Conservation (phyloP, 37 sponge, comb jelly and placozoan genomes). For the Agelas oroides region DNA sequence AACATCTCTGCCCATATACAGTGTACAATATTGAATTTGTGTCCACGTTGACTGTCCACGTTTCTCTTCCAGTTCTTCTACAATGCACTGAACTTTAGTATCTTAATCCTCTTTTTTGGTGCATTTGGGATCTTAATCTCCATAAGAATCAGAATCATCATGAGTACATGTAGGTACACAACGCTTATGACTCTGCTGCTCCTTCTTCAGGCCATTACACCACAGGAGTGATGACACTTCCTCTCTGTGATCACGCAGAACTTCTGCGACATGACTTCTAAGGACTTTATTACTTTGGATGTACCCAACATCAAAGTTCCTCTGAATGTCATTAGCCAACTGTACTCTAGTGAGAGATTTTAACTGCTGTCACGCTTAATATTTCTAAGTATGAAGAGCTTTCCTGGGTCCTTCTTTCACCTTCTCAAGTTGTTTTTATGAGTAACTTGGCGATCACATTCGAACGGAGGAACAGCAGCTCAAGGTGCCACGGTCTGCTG, state of each 20-base stretch:
- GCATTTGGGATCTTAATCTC: not conserved
- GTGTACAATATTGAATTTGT: conserved; percentile 17
- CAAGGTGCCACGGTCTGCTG: too few species aligned
- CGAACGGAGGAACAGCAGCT: too few species aligned
- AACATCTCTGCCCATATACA: conserved; percentile 31
- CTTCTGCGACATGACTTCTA: not conserved
- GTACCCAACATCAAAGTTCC: not conserved
- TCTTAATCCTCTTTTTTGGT: not conserved
- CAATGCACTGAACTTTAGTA: not conserved
- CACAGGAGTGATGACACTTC: not conserved
- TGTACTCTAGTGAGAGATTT: not conserved
- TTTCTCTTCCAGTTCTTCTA: not conserved
- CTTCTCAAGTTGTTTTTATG: not conserved
- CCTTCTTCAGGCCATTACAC: not conserved
- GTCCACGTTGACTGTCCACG: not conserved
- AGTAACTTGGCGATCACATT: not conserved
- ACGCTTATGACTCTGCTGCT: too few species aligned
- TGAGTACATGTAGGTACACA: too few species aligned
- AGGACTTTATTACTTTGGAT: not conserved
- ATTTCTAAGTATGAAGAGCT: not conserved
- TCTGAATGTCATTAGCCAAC: not conserved
- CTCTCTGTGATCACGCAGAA: too few species aligned
- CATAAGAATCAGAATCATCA: too few species aligned
- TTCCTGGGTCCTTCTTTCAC: too few species aligned
- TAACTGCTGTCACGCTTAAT: not conserved